These are phyloP conservation scores for Drosophila pandora DNA, from an alignment of 1,140 invertebrate genomes.

Conservation along the genomic window DNA sequence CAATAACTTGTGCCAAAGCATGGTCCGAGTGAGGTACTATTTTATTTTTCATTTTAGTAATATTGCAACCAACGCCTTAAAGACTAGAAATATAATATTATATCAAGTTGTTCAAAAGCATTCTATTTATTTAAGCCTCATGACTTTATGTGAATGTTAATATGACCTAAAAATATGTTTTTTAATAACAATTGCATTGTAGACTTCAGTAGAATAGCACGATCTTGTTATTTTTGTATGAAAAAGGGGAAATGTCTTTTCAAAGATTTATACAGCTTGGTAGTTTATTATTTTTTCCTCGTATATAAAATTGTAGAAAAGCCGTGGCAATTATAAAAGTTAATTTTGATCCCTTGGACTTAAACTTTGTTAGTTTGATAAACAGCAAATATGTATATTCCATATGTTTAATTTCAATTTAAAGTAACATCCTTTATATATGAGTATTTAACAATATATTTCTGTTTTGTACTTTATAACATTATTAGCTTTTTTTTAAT, in stretches of 20 bases:
- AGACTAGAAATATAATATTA: slow-evolving; percentile 7
- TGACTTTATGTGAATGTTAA: background rate
- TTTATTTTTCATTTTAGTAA: slow-evolving; percentile 5
- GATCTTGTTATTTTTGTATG: background rate
- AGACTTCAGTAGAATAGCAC: background rate
- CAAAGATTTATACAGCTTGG: slow-evolving; percentile 8
- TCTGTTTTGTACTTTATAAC: background rate
- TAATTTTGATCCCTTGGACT: slow-evolving; percentile 42
- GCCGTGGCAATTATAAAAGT: slow-evolving; percentile 23
- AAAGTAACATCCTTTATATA: slow-evolving; percentile 3
- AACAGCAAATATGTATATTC: slow-evolving; percentile 14
- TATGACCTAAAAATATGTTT: background rate
- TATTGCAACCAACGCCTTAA: slow-evolving; percentile 17
- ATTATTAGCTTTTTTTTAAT: slow-evolving; percentile 2
- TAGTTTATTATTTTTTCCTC: background rate
- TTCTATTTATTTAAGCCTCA: background rate
- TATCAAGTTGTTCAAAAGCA: slow-evolving; percentile 10
- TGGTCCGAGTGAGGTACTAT: slow-evolving; percentile 28
- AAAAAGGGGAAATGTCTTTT: slow-evolving; percentile 25
- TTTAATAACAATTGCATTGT: slow-evolving; percentile 4
- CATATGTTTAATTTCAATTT: slow-evolving; percentile 4
- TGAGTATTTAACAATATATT: background rate
- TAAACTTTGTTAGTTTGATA: slow-evolving; percentile 18
- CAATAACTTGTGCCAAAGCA: slow-evolving; percentile 21
- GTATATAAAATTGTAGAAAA: slow-evolving; percentile 22